Evolutionary conservation across 2,888 invertebrate species (phyloP).

Genomic region (Petrolisthes manimaculis): DNA sequence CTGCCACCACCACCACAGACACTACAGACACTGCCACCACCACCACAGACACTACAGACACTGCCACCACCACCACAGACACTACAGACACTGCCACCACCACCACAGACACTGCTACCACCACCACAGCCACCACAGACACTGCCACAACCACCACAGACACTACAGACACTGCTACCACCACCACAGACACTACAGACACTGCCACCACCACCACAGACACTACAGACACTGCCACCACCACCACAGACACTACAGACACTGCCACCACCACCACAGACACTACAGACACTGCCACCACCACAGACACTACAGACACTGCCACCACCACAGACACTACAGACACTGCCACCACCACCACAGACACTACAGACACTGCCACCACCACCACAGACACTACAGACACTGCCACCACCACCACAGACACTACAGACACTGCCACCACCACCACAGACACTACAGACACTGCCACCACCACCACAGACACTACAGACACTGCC

Average conservation of each 20-base stretch:
- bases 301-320: background rate
- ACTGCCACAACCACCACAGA: too few species aligned
- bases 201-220: background rate
- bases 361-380: background rate
- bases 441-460: background rate
- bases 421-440: background rate
- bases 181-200: background rate
- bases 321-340: background rate
- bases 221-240: background rate
- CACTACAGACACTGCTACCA: too few species aligned
- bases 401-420: background rate
- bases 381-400: background rate
- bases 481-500: background rate
- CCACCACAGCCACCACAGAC: background rate
- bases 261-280: background rate
- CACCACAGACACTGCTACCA: too few species aligned
- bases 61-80: background rate
- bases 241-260: background rate
- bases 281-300: background rate
- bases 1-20: background rate
- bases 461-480: background rate
- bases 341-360: background rate
- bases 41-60: background rate
- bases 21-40: background rate
- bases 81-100: too few species aligned